Evolutionary conservation across 2,113 vertebrate genomes (phyloP).

Genomic region (Bubo bubo): DNA sequence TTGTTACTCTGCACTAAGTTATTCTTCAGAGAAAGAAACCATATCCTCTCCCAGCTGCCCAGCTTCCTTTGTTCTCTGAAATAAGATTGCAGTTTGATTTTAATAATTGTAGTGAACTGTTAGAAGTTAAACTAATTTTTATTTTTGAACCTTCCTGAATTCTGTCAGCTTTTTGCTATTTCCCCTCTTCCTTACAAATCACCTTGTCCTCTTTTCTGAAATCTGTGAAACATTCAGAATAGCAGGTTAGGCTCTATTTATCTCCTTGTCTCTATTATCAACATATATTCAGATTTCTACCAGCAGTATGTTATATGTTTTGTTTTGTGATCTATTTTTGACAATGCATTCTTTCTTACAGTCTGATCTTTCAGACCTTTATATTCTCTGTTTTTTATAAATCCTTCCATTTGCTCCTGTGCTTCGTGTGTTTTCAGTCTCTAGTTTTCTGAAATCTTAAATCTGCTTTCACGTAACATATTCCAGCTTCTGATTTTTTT

Average conservation of each 20-base stretch:
- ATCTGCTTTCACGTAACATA: background rate
- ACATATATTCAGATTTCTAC: background rate
- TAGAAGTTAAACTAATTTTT: background rate
- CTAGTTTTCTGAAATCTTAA: background rate
- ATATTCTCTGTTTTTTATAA: background rate
- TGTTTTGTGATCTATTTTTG: background rate
- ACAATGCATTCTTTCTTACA: background rate
- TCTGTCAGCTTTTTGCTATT: background rate
- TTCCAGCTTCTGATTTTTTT: background rate
- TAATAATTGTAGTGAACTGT: background rate
- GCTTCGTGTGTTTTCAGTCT: background rate
- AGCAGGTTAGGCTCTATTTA: background rate
- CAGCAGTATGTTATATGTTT: background rate
- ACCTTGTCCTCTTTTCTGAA: background rate
- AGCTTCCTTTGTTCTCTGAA: background rate
- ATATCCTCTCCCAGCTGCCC: rapidly evolving
- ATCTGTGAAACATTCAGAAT: background rate
- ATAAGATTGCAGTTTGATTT: background rate
- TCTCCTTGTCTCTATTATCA: background rate
- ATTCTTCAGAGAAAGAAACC: background rate
- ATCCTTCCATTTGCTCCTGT: background rate
- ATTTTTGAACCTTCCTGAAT: background rate
- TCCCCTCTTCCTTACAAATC: background rate
- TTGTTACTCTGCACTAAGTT: background rate
- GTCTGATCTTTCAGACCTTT: background rate